A percentile compares a stretch with the other conserved stretches of the same genome.
phyloP scores from a whole-genome alignment of 2,797 vertebrate genomes.

The Sebastes matsubarae region DNA sequence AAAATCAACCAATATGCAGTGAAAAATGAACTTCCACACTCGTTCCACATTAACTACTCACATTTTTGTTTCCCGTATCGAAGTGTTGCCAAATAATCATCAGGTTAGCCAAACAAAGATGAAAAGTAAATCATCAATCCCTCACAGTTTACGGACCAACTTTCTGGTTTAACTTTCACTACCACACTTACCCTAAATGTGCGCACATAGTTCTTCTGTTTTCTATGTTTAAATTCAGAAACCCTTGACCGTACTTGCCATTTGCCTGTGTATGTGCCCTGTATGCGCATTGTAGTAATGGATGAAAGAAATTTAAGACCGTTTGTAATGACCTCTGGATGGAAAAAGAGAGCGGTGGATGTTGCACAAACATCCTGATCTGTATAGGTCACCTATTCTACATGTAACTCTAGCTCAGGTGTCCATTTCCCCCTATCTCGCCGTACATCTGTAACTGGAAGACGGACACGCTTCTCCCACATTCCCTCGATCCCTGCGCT shows the following conservation, averaged over 20 bases:
- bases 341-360: not conserved
- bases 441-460: constrained; percentile 34
- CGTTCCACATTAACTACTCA: not conserved
- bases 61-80: not conserved
- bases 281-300: not conserved
- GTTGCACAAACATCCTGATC: constrained; percentile 43
- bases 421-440: constrained; percentile 23
- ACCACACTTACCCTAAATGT: not conserved
- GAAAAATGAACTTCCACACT: not conserved
- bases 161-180: not conserved
- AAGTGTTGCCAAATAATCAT: not conserved
- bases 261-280: not conserved
- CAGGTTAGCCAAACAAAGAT: not conserved
- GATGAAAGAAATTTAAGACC: not conserved
- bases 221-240: not conserved
- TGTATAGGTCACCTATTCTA: constrained; percentile 44
- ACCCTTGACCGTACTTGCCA: not conserved
- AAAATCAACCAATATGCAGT: not conserved
- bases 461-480: constrained; percentile 23
- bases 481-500: not conserved
- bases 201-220: not conserved
- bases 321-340: constrained; percentile 1
- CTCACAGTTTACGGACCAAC: not conserved
- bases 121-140: not conserved
- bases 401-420: constrained; percentile 17